Conservation (phyloP, 2,797 vertebrate genomes). For the Acridotheres tristis region DNA sequence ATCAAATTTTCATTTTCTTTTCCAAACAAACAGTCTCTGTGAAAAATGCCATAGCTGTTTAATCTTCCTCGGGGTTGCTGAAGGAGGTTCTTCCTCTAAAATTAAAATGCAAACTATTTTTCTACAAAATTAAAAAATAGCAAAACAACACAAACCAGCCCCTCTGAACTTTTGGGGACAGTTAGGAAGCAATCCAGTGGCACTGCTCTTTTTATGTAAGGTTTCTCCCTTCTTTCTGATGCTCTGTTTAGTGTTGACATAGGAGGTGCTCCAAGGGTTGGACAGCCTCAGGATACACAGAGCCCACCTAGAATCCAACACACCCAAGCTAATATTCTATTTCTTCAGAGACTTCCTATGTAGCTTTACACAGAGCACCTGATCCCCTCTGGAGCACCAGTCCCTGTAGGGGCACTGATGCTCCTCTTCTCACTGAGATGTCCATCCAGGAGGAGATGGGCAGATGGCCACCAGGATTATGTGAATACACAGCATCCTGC, state of each 20-base stretch:
- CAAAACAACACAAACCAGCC: background rate
- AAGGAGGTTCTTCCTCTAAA: conserved; percentile 14
- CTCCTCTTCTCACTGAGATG: background rate
- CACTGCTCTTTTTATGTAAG: background rate
- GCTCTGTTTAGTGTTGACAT: background rate
- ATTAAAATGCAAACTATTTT: conserved; percentile 16
- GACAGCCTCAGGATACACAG: background rate
- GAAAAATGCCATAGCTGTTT: conserved; percentile 37
- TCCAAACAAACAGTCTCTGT: conserved; percentile 46
- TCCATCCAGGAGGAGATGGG: background rate
- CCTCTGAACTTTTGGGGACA: background rate
- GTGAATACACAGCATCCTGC: background rate
- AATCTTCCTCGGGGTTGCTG: conserved; percentile 1
- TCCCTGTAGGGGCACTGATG: background rate
- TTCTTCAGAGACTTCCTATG: background rate
- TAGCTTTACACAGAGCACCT: background rate
- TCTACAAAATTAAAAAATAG: background rate
- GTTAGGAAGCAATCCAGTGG: background rate
- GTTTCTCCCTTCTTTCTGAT: background rate
- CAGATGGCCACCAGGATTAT: background rate
- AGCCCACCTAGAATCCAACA: background rate
- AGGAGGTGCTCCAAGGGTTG: background rate
- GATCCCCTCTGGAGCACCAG: background rate
- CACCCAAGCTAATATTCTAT: accelerated
- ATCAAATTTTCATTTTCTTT: conserved; percentile 63